Evolutionary conservation across 37 sponge, comb jelly and placozoan species (phyloP), one percentile per base, ranked within the genome.

Genomic region (Corticium candelabrum): DNA sequence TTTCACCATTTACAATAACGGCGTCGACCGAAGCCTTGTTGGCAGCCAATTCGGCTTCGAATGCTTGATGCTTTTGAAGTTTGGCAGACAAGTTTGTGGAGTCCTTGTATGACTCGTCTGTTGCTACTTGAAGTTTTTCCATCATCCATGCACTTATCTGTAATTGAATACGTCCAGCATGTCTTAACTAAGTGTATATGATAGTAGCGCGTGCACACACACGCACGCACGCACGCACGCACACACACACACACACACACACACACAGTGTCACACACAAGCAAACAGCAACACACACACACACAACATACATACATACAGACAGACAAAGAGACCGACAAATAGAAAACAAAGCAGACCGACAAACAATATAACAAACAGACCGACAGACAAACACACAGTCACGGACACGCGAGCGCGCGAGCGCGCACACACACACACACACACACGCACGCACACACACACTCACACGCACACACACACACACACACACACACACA

Each of bases 21-120:
- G 78, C 70, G 35, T 94, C 91, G 77, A 94, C 76, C 39, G 80
- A 81, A 37, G 74, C 88, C 79, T 81, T 94, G 89, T 94, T 94
- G 38, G 88, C 87, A 33, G 87, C 74, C 27, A 91, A 80, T 74
- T 95, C 96, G 36, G 92, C 93, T 37, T 95, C 93, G 67, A 95
- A 91, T 1, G 93, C 90, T 62, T 87, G 86, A 74, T 92, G 96
- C 75, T 95, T 95, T 89, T 92, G 88, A 7, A 95, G 81, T 82
- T 95, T 95, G 11, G 86, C 80, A 50, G 74, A 67, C 1, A 95
- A 78, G 81, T 95, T 92, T 2, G 93, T 95, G 0, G 96, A 90
- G 69, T 92, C 96, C 29, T 81, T 37, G 70, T 92, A 92, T 76
- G 76, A 82, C 81, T 91, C 96, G 37, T 95, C 96, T 15, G 78